Evolutionary conservation across 2,113 vertebrate species (phyloP).

Genomic region (Grus americana): DNA sequence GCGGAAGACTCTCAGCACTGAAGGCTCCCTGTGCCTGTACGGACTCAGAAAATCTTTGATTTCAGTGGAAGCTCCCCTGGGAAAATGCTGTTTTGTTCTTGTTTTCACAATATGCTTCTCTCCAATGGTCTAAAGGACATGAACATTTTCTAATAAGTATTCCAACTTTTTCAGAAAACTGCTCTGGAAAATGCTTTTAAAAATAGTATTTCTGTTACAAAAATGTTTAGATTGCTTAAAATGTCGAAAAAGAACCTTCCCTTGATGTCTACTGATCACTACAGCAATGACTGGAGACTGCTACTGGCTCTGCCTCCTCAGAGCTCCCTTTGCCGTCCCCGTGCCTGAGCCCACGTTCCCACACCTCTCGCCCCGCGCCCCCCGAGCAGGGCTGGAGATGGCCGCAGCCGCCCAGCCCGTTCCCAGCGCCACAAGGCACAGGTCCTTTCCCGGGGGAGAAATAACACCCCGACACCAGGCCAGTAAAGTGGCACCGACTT

Average conservation of each 20-base stretch:
- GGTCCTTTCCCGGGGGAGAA: background rate
- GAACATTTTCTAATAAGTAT: background rate
- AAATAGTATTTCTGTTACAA: background rate
- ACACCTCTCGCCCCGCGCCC: accelerated
- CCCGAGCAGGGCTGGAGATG: background rate
- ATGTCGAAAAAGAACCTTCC: background rate
- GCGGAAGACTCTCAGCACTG: accelerated
- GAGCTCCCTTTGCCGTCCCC: background rate
- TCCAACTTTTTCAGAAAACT: background rate
- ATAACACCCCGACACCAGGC: accelerated
- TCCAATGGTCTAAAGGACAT: background rate
- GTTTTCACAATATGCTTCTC: background rate
- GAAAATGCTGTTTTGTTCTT: background rate
- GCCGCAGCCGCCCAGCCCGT: background rate
- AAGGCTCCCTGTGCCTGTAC: background rate
- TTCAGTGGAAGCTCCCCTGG: background rate
- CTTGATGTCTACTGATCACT: background rate
- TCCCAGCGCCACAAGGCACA: background rate
- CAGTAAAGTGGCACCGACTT: background rate
- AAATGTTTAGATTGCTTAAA: background rate
- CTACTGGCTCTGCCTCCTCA: background rate
- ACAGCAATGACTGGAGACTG: background rate
- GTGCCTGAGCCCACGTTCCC: background rate
- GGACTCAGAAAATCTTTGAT: background rate
- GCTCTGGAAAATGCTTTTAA: background rate